Evolutionary conservation across 2,797 vertebrate genomes (phyloP), one percentile per base, ranked within the genome.

Genomic region (Limnodromus scolopaceus): DNA sequence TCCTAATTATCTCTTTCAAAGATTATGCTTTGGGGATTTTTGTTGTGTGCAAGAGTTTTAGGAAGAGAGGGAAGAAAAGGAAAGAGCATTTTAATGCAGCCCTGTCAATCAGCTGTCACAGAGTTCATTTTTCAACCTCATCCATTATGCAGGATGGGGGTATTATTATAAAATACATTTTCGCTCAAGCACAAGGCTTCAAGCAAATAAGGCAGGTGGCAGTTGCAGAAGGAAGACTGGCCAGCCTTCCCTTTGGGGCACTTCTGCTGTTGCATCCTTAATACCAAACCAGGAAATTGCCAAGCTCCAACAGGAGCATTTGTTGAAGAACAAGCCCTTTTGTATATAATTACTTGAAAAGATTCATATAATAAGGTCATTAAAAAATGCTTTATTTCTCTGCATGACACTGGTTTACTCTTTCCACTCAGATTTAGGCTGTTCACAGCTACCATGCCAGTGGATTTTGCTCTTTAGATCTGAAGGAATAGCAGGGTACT

Each of bases 71-170:
- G 39, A 80, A 84, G 70, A 81, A 89, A 95, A 91, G 45, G 43
- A 87, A 88, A 61, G 65, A 83, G 66, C 90, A 69, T 83, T 91
- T 91, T 87, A 94, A 91, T 39, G 81, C 85, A 95, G 81, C n/a
- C 78, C 75, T 91, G 88, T 69, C 96, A 93, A 51, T 96, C 96
- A 92, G 53, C 36, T 94, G 93, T 91, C 90, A 94, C 30, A 0
- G 74, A 81, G 74, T 77, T 94, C n/a, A 89, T 80, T 96, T 94
- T 83, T 65, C 93, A 87, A 46, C 92, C 84, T 94, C 86, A 97
- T 89, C 83, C 80, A 88, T 95, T 91, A 96, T 92, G 95, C 76
- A 96, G 81, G 81, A 90, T 41, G 65, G n/a, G 65, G 57, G 43
- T 71, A 82, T 88, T 95, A 97, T 86, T 91, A 92, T 60, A 91